Conservation (phyloP, 2,113 vertebrate genomes). For the Bubalus kerabau region DNA sequence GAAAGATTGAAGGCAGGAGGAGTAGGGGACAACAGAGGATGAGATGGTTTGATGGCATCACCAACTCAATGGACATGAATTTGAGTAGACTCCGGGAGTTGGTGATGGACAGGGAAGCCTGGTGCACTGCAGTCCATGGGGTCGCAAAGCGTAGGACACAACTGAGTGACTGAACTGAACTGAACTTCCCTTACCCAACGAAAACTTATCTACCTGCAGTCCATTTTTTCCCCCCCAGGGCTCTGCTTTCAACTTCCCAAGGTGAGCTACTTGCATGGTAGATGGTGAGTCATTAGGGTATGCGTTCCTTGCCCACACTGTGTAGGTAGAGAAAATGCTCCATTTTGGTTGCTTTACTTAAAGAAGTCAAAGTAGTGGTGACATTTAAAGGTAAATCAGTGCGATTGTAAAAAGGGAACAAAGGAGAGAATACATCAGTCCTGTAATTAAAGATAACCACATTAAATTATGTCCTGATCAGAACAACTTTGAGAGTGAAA, state of each 20-base stretch:
- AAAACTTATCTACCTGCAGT: neutral
- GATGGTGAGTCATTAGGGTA: neutral
- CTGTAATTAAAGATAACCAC: neutral
- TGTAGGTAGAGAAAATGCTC: neutral
- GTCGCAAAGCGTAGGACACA: neutral
- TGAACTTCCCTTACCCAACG: neutral
- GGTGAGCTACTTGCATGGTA: neutral
- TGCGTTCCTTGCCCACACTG: neutral
- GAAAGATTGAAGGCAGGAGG: neutral
- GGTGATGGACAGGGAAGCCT: neutral
- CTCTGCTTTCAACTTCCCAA: neutral
- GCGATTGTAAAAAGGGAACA: neutral
- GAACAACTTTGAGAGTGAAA: neutral
- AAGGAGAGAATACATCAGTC: neutral
- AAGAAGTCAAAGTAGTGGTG: neutral
- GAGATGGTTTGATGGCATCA: neutral
- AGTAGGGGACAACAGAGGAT: neutral
- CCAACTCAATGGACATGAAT: neutral
- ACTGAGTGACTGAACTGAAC: neutral
- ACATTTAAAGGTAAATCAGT: neutral
- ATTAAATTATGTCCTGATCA: neutral
- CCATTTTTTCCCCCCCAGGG: fast-evolving
- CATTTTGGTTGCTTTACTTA: neutral
- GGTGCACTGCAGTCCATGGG: neutral
- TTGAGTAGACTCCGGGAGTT: neutral